phyloP scores from a whole-genome alignment of 2,797 vertebrate genomes.

The Mormyrus hasselquistii region DNA sequence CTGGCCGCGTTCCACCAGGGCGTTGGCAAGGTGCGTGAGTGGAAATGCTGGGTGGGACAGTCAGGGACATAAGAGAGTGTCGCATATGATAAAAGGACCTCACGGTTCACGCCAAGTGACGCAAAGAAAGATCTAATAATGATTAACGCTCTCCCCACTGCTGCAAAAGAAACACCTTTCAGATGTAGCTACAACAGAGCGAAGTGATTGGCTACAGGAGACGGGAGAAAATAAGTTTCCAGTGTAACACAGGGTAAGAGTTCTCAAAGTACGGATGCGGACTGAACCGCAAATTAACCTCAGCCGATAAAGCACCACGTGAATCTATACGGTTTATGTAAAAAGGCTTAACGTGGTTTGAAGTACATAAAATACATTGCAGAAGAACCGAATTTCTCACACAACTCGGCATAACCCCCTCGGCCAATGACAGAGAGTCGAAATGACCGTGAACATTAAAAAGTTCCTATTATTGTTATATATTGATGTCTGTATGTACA shows the following conservation, averaged over 20 bases:
- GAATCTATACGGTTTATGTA: background rate
- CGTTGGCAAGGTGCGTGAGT: slow-evolving; percentile 64
- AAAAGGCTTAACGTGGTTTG: background rate
- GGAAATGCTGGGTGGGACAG: background rate
- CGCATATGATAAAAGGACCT: background rate
- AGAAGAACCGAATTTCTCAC: background rate
- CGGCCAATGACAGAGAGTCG: background rate
- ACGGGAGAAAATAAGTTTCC: background rate
- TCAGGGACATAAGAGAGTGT: background rate
- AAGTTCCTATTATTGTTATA: background rate
- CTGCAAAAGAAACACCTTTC: background rate
- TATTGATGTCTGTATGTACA: background rate
- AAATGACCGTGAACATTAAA: background rate
- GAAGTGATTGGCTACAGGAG: background rate
- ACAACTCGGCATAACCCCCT: background rate
- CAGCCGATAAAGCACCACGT: background rate
- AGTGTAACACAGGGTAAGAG: background rate
- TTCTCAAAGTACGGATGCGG: background rate
- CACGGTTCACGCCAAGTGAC: background rate
- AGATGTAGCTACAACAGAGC: background rate
- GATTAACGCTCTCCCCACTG: background rate
- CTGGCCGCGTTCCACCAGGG: slow-evolving; percentile 72
- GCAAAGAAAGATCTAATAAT: background rate
- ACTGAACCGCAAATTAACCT: background rate
- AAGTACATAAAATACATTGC: background rate